Evolutionary conservation across 2,113 vertebrate genomes (phyloP), one percentile per base, ranked within the genome.

Genomic region (Corythaixoides concolor): DNA sequence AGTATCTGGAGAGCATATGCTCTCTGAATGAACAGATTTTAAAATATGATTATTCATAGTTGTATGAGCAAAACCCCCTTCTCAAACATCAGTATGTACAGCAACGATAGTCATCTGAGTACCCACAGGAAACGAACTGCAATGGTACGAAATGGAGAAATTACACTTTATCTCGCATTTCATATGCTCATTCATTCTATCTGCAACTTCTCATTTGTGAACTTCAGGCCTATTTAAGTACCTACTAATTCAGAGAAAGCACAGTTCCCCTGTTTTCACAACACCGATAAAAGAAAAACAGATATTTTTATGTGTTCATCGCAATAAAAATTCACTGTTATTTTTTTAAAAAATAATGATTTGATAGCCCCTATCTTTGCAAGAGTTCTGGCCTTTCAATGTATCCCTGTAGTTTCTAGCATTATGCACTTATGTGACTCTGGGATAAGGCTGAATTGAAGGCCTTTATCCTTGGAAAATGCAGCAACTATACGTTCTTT

Each of bases 11-110:
- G 66, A 91, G 53, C 83, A 85, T 76, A 87, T 73, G 49, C 28
- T 73, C 69, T 79, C 69, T 82, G 86, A 78, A 92, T 64, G 73
- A 95, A 82, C 58, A 93, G 88, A 89, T 92, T 95, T 73, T 50
- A 68, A 93, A 90, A 76, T 12, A 35, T 1, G 3, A 92, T 91
- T 94, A 95, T 95, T 94, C 74, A 70, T 60, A 69, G 43, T 79
- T 82, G 45, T 64, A 72, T 85, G 86, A 89, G 49, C 43, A 87
- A 89, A 90, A 17, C 3, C 18, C 64, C 35, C 49, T 73, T 86
- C 39, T 68, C 53, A 85, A 82, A 69, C 80, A 92, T 58, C 62
- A 92, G 39, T 49, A 68, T 11, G 32, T 52, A 62, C 24, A 62
- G 89, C 95, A 92, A 81, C 66, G 39, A 33, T 9, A 86, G 56